Evolutionary conservation across 2,888 invertebrate species (phyloP), one percentile per base, ranked within the genome.

Genomic region (Cheilosia impressa): DNA sequence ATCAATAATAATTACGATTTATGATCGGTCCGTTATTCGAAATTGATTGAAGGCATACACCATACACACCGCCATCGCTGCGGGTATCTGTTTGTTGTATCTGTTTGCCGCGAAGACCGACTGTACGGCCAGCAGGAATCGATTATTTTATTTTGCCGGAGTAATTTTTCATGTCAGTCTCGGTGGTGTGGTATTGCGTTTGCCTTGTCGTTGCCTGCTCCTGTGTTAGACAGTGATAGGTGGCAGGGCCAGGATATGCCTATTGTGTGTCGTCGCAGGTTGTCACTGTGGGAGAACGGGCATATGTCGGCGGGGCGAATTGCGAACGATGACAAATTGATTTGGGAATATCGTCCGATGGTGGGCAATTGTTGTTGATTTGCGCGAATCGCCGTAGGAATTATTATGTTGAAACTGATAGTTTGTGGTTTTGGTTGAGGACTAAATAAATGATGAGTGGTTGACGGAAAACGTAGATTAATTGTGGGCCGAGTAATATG

Each of bases 1-100:
- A 80, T 76, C 63, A 85, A 80, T 72, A 85, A 77, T 85, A 85
- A 85, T 85, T 85, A 81, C 76, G 63, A 77, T 81, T 81, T 81
- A 81, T 77, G 85, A 81, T 81, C 76, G 52, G 45, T 13, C 57
- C 50, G 76, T 75, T 68, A 85, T 76, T 66, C 66, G 63, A 77
- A 72, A 81, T 85, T 77, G 80, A 81, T 80, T 85, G 72, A 81
- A 81, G 63, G 71, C 76, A 71, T 22, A 80, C 45, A 75, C 38
- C 38, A 68, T 13, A 78, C 43, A 45, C 22, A 43, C n/a, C 15
- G 31, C 9, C 9, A 19, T 10, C 24, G 7, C 52, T 60, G 6
- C 31, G 50, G 58, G 57, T 57, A 63, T 63, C 41, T 62, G 50
- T 76, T 72, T 62, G 50, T 41, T 58, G 38, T 71, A 60, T 65